These are phyloP conservation scores for Odontesthes bonariensis DNA, from an alignment of 2,113 vertebrate genomes.

Conservation along the genomic window DNA sequence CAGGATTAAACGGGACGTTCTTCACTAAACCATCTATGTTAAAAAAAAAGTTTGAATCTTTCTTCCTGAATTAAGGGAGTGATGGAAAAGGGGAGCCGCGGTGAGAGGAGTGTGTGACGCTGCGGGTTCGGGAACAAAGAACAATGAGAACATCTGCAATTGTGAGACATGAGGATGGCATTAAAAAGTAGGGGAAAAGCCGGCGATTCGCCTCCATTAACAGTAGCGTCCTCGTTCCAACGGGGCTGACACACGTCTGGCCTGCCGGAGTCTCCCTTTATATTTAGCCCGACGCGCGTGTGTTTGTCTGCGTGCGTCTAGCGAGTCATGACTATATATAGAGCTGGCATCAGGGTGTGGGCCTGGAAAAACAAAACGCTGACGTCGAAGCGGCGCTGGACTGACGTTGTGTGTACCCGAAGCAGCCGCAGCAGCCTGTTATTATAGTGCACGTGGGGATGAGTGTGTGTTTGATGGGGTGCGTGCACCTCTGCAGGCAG, in stretches of 20 bases:
- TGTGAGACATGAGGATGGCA: background rate
- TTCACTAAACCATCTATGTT: conserved; percentile 1
- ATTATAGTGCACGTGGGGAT: conserved; percentile 63
- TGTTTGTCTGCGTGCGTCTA: conserved; percentile 54
- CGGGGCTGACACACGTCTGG: conserved; percentile 72
- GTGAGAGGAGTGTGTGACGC: conserved; percentile 29
- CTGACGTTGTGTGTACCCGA: conserved; percentile 71
- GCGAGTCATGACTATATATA: conserved; percentile 67
- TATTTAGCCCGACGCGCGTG: conserved; percentile 49
- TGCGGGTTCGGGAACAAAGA: conserved; percentile 11
- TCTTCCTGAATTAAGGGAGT: conserved; percentile 24
- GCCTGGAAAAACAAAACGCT: conserved; percentile 80
- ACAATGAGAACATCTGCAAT: conserved; percentile 38
- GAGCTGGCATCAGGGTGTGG: conserved; percentile 77
- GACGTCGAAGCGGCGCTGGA: conserved; percentile 64
- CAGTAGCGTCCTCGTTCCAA: conserved; percentile 32
- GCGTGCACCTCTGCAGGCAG: conserved; percentile 26
- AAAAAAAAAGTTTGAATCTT: conserved; percentile 14
- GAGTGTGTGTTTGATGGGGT: conserved; percentile 1
- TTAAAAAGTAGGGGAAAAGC: conserved; percentile 27
- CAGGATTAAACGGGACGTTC: conserved; percentile 47
- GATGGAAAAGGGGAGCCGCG: conserved; percentile 31
- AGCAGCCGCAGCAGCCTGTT: conserved; percentile 69
- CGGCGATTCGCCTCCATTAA: conserved; percentile 44
- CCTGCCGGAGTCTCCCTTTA: conserved; percentile 56